Conservation (phyloP, 2,888 invertebrate genomes). For the Eretmocerus hayati region DNA sequence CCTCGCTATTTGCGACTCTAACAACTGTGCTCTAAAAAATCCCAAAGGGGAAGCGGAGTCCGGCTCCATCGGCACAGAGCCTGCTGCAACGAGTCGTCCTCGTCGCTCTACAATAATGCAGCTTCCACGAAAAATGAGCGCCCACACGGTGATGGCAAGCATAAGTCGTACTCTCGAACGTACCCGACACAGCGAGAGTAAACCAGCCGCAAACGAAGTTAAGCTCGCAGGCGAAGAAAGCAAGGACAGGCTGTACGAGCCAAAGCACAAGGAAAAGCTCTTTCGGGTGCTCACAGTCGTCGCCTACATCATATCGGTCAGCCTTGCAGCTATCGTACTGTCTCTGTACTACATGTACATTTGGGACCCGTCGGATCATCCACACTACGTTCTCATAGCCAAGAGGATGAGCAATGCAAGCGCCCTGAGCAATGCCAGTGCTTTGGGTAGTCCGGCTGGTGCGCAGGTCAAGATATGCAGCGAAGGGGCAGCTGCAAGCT, state of each 20-base stretch:
- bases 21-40: too few relatives aligned
- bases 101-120: too few relatives aligned
- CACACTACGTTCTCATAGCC: background rate
- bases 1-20: too few relatives aligned
- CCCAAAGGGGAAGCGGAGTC: too few relatives aligned
- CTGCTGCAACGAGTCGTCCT: too few relatives aligned
- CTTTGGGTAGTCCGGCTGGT: too few relatives aligned
- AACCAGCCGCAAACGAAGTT: conserved; percentile 53
- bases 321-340: conserved; percentile 86
- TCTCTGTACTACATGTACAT: conserved; percentile 91
- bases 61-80: too few relatives aligned
- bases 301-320: conserved; percentile 90
- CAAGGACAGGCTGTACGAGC: conserved; percentile 69
- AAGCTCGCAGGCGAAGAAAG: conserved; percentile 61
- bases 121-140: conserved; percentile 43
- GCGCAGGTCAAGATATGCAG: too few relatives aligned
- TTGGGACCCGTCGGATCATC: conserved; percentile 70
- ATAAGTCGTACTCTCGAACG: conserved; percentile 39
- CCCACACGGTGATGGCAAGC: conserved; percentile 42
- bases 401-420: conserved; percentile 3
- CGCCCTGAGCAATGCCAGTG: background rate
- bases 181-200: conserved; percentile 33
- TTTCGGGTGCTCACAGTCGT: conserved; percentile 87
- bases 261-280: conserved; percentile 80
- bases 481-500: too few relatives aligned